A percentile compares a stretch with the other conserved stretches of the same genome.
Conservation (phyloP, 2,797 vertebrate species). For the Glyptemys insculpta region DNA sequence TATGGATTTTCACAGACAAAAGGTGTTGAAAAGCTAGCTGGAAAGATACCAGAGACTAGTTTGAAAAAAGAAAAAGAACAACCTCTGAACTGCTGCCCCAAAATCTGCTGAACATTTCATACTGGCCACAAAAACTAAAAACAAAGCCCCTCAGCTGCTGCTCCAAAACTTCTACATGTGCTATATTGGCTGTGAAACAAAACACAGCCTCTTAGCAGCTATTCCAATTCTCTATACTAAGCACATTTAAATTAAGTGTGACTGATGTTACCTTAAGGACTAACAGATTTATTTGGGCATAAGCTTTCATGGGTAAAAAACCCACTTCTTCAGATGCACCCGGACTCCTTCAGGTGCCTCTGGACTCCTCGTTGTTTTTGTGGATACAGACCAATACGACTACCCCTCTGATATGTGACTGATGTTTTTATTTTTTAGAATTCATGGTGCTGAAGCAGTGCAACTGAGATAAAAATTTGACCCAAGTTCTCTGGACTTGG, state of each 20-base stretch:
- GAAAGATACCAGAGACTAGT: slow-evolving; percentile 70
- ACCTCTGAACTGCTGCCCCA: slow-evolving; percentile 69
- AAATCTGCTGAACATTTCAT: slow-evolving; percentile 65
- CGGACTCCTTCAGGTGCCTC: too few relatives aligned
- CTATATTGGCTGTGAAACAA: slow-evolving; percentile 64
- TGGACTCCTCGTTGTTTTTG: too few relatives aligned
- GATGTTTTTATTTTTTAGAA: slow-evolving; percentile 49
- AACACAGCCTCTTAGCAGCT: slow-evolving; percentile 51
- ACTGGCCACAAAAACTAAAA: slow-evolving; percentile 62
- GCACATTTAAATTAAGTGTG: slow-evolving; percentile 37
- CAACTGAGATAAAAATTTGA: slow-evolving; percentile 11
- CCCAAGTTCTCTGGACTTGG: not conserved
- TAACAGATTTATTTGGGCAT: too few relatives aligned
- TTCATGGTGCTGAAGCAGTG: not conserved
- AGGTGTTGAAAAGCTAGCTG: slow-evolving; percentile 64
- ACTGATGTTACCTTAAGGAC: too few relatives aligned
- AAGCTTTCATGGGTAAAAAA: too few relatives aligned
- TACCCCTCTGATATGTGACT: not conserved
- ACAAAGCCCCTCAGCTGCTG: slow-evolving; percentile 65
- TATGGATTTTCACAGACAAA: slow-evolving; percentile 71
- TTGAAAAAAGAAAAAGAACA: slow-evolving; percentile 29
- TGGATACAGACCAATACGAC: too few relatives aligned
- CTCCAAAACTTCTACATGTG: slow-evolving; percentile 44
- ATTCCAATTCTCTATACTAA: slow-evolving; percentile 16
- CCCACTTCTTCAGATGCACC: too few relatives aligned